A percentile compares a stretch with the other conserved stretches of the same genome.
phyloP scores from a whole-genome alignment of 2,888 invertebrate species.

The Ennomos quercinarius region DNA sequence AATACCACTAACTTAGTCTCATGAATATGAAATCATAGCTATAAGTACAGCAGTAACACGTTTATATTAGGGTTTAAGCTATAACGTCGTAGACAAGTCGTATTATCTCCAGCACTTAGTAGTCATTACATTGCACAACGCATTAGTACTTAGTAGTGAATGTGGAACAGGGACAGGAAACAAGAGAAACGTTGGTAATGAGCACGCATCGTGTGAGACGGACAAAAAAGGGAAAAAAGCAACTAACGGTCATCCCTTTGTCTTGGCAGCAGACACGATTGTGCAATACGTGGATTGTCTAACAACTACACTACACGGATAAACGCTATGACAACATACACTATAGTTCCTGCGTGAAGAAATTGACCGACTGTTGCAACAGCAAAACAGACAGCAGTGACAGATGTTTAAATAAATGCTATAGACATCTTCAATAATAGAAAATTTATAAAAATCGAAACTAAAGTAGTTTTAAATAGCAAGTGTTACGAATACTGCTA shows the following conservation, averaged over 20 bases:
- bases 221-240: constrained; percentile 61
- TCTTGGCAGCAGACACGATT: constrained; percentile 59
- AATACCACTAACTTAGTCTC: constrained; percentile 5
- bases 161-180: constrained; percentile 65
- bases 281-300: constrained; percentile 62
- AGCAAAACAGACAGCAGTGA: constrained; percentile 23
- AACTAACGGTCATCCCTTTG: constrained; percentile 68
- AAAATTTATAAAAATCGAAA: too few species aligned
- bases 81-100: constrained; percentile 25
- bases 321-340: constrained; percentile 31
- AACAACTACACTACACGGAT: constrained; percentile 42
- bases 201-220: constrained; percentile 56
- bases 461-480: too few species aligned
- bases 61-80: constrained; percentile 18
- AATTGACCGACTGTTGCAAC: constrained; percentile 41
- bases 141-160: constrained; percentile 52
- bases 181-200: constrained; percentile 61
- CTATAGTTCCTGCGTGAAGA: constrained; percentile 37
- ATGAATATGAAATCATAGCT: constrained; percentile 20
- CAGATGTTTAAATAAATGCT: constrained; percentile 22
- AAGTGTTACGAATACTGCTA: too few species aligned
- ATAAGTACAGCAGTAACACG: constrained; percentile 7
- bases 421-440: too few species aligned
- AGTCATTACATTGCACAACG: constrained; percentile 47
- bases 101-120: constrained; percentile 36